A percentile compares a stretch with the other conserved stretches of the same genome.
phyloP scores from a whole-genome alignment of 2,113 vertebrate genomes.

The Eonycteris spelaea region DNA sequence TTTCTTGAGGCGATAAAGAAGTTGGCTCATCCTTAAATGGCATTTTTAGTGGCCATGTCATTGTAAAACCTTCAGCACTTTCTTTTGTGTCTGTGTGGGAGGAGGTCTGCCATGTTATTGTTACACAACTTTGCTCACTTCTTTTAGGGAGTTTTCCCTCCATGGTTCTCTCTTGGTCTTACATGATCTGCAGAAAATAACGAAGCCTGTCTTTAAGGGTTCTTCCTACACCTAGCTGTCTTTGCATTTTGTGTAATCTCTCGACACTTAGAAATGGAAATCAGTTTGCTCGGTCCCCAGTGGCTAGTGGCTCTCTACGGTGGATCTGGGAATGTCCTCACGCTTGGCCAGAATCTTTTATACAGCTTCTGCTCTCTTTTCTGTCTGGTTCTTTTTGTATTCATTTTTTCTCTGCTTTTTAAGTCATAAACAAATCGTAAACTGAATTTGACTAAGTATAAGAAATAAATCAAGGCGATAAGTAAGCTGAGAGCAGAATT shows the following conservation, averaged over 20 bases:
- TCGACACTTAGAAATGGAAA: background rate
- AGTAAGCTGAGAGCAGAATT: background rate
- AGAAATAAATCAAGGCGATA: background rate
- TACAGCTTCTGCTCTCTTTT: background rate
- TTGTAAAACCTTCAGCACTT: background rate
- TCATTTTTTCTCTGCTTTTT: background rate
- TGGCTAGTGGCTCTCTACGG: background rate
- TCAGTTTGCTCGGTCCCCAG: background rate
- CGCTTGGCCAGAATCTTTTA: background rate
- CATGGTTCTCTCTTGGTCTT: background rate
- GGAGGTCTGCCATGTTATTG: background rate
- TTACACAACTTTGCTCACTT: background rate
- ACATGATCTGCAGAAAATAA: background rate
- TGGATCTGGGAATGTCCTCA: background rate
- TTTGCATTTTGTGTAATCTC: background rate
- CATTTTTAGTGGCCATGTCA: background rate
- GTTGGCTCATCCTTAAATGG: background rate
- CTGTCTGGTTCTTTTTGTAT: background rate
- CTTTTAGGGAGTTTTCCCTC: background rate
- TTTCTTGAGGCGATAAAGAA: constrained; percentile 56
- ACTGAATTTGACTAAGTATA: background rate
- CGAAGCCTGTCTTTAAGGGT: background rate
- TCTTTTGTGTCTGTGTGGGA: background rate
- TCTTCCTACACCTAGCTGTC: background rate
- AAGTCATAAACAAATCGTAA: background rate